Evolutionary conservation across 1,140 invertebrate genomes (phyloP).

Genomic region (Melitaea cinxia): DNA sequence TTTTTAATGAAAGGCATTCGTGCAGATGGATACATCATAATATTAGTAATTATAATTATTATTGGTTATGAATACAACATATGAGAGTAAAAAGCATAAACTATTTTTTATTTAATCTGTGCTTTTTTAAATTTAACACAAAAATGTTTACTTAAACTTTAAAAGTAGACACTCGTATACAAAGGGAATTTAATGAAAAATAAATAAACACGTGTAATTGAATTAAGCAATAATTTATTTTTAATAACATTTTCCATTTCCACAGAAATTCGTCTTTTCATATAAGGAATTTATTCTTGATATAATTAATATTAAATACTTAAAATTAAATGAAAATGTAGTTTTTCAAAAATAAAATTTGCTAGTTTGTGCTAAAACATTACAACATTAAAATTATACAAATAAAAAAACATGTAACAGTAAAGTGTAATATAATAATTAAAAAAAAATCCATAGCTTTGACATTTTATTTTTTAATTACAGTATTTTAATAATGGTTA

Average conservation of each 20-base stretch:
- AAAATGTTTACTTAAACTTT: too few species aligned
- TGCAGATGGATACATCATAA: too few species aligned
- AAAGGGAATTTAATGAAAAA: background rate
- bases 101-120: too few species aligned
- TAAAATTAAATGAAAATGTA: slow-evolving; percentile 5
- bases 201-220: background rate
- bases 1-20: too few species aligned
- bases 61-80: too few species aligned
- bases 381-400: background rate
- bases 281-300: slow-evolving; percentile 7
- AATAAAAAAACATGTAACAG: background rate
- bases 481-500: too few species aligned
- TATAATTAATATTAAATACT: slow-evolving; percentile 1
- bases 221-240: slow-evolving; percentile 13
- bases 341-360: slow-evolving; percentile 2
- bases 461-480: too few species aligned
- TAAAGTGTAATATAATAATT: background rate
- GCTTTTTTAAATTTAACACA: too few species aligned
- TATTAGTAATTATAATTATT: too few species aligned
- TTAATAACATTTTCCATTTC: slow-evolving; percentile 10
- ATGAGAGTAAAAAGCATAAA: too few species aligned
- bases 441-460: background rate
- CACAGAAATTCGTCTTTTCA: slow-evolving; percentile 25
- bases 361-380: background rate
- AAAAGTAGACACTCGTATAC: background rate